These are phyloP conservation scores for Petaurus breviceps DNA, from an alignment of 2,113 vertebrate species.

Conservation along the genomic window DNA sequence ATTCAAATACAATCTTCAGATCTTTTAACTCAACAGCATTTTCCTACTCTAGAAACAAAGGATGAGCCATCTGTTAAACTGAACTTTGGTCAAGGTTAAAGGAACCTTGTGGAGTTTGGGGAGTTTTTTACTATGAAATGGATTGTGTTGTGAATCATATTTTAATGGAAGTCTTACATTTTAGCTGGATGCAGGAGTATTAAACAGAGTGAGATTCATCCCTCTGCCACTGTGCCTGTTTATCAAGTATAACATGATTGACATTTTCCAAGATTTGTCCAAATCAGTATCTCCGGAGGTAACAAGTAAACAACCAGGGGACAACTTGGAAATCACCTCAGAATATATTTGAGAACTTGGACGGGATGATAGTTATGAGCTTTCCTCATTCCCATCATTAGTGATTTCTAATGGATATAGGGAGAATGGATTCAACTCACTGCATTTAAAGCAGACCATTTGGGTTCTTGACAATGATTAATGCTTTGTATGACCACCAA, in stretches of 20 bases:
- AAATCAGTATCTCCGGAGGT: conserved; percentile 38
- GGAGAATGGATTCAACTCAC: conserved; percentile 28
- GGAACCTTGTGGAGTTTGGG: background rate
- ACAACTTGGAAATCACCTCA: conserved; percentile 1
- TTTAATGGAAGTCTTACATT: background rate
- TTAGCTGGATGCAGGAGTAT: background rate
- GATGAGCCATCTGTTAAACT: background rate
- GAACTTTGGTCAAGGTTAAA: background rate
- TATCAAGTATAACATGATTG: background rate
- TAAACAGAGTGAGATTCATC: background rate
- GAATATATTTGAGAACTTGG: conserved; percentile 12
- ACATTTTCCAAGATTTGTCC: conserved; percentile 7
- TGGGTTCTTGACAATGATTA: background rate
- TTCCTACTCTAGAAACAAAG: background rate
- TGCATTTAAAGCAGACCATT: background rate
- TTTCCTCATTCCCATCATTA: conserved; percentile 18
- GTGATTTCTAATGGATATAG: conserved; percentile 7
- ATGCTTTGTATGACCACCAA: background rate
- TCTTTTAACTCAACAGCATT: background rate
- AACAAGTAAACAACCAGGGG: background rate
- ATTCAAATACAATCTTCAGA: conserved; percentile 28
- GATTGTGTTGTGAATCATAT: background rate
- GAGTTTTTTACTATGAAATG: background rate
- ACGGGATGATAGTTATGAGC: background rate
- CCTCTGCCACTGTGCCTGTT: background rate